Evolutionary conservation across 1,140 invertebrate genomes (phyloP).

Genomic region (Drosophila setifemur): DNA sequence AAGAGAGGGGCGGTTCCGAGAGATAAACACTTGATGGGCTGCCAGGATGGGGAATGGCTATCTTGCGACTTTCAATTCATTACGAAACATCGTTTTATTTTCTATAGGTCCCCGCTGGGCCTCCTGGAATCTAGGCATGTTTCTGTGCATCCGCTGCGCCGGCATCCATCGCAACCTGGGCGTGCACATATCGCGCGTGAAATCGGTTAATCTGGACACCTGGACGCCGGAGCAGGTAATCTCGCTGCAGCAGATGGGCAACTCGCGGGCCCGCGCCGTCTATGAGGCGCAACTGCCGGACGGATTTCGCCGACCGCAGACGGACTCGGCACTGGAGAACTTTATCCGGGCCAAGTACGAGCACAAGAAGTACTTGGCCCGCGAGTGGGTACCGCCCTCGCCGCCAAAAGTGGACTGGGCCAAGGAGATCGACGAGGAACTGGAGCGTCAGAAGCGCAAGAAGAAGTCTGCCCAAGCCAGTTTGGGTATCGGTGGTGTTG

Average conservation of each 20-base stretch:
- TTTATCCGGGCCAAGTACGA: constrained; percentile 99
- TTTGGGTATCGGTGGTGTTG: constrained; percentile 54
- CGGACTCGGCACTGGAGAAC: constrained; percentile 94
- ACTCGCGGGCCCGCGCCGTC: constrained; percentile 96
- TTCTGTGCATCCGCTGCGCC: constrained; percentile 98
- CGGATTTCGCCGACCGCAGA: constrained; percentile 96
- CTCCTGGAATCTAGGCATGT: constrained; percentile 99
- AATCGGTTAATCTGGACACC: constrained; percentile 98
- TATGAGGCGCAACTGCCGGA: constrained; percentile 99
- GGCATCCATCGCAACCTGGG: constrained; percentile 99
- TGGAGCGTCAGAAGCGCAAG: constrained; percentile 90
- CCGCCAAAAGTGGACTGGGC: constrained; percentile 93
- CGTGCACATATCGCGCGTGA: constrained; percentile 98
- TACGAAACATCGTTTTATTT: not conserved
- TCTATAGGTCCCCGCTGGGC: constrained; percentile 97
- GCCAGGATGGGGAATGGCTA: not conserved
- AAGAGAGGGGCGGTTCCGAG: not conserved
- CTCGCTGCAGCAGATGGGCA: constrained; percentile 97
- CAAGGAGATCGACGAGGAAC: constrained; percentile 92
- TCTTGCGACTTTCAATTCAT: not conserved
- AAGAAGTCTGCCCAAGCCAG: constrained; percentile 86
- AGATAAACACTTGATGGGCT: constrained; percentile 3
- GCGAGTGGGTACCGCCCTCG: constrained; percentile 96
- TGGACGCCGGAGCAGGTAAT: constrained; percentile 99
- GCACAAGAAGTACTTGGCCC: constrained; percentile 98